Evolutionary conservation across 2,888 invertebrate species (phyloP).

Genomic region (Augiades crinisus): DNA sequence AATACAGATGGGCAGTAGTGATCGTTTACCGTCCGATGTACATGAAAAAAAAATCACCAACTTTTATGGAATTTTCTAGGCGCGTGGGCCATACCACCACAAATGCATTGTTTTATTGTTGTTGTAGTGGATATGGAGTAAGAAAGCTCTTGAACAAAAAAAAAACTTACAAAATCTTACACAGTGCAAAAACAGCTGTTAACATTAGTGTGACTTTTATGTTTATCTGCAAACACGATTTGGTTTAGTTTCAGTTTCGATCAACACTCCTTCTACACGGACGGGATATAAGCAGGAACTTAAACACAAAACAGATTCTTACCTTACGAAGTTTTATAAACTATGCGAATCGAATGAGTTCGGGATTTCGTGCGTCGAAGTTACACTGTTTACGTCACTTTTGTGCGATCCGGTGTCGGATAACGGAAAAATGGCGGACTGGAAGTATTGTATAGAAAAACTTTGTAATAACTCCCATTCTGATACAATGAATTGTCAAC

Average conservation of each 20-base stretch:
- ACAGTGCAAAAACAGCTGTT: too few species aligned
- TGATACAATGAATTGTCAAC: constrained; percentile 1
- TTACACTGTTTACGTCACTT: background rate
- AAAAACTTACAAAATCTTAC: too few species aligned
- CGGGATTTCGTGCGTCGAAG: background rate
- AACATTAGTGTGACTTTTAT: too few species aligned
- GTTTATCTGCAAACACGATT: too few species aligned
- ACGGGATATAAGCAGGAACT: background rate
- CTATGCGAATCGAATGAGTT: background rate
- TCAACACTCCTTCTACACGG: background rate
- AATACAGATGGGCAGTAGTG: too few species aligned
- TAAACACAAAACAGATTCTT: background rate
- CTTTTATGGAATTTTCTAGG: too few species aligned
- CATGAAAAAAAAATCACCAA: too few species aligned
- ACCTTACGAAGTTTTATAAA: background rate
- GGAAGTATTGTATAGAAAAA: constrained; percentile 7
- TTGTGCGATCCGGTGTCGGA: background rate
- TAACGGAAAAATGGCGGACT: constrained; percentile 1
- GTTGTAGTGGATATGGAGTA: too few species aligned
- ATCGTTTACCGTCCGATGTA: too few species aligned
- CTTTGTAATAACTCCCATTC: constrained; percentile 8
- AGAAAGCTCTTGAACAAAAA: too few species aligned
- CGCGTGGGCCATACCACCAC: too few species aligned
- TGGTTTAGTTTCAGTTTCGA: background rate
- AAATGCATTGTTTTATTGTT: too few species aligned